phyloP scores from a whole-genome alignment of 92 coral and sea anemone genomes.

The Actinostola sp. region DNA sequence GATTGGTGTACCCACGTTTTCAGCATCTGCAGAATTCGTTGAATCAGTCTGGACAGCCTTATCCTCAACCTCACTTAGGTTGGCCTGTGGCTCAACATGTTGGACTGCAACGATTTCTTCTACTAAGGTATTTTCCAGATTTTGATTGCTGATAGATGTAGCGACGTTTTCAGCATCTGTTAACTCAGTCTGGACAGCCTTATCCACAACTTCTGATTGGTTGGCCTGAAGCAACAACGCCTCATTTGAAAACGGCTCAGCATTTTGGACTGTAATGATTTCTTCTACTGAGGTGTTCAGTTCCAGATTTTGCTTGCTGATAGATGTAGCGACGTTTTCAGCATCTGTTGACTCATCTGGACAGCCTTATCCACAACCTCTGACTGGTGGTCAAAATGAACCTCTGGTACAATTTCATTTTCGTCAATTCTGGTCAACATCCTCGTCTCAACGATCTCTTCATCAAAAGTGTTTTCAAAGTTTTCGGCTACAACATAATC shows the following conservation, averaged over 20 bases:
- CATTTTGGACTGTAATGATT: not conserved
- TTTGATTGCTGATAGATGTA: too few species aligned
- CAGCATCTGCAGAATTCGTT: not conserved
- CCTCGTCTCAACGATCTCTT: not conserved
- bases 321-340: not conserved
- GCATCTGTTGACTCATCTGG: not conserved
- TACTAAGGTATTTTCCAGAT: too few species aligned
- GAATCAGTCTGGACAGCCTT: not conserved
- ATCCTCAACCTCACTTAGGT: too few species aligned
- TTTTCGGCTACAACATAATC: not conserved
- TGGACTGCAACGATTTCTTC: too few species aligned
- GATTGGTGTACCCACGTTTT: not conserved
- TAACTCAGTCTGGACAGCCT: not conserved
- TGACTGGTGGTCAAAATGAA: too few species aligned
- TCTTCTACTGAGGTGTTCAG: not conserved
- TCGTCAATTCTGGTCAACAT: not conserved
- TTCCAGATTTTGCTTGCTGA: not conserved
- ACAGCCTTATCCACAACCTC: not conserved
- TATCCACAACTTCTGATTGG: too few species aligned
- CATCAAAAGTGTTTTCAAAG: constrained; percentile 1
- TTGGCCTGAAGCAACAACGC: not conserved
- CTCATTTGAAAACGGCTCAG: not conserved
- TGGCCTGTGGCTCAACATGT: too few species aligned
- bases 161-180: too few species aligned
- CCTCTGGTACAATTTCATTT: not conserved